Evolutionary conservation across 2,113 vertebrate species (phyloP).

Genomic region (Tachuris rubrigastra): DNA sequence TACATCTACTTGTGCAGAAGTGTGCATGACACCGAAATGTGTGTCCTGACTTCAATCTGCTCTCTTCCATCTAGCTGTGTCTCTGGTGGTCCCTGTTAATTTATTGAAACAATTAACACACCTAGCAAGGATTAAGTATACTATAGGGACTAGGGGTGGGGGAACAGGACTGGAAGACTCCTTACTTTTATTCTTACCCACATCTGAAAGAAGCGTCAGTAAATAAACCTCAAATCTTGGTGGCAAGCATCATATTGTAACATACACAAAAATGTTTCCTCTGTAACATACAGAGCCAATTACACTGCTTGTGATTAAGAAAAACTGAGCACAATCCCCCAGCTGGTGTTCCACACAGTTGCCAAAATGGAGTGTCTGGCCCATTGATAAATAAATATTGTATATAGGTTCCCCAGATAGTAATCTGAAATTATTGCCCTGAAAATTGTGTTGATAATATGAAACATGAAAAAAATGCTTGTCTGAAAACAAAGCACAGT

Average conservation of each 20-base stretch:
- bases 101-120: background rate
- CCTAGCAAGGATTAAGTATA: background rate
- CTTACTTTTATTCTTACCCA: background rate
- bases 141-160: background rate
- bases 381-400: slow-evolving; percentile 28
- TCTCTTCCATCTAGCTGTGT: background rate
- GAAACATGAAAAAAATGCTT: background rate
- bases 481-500: background rate
- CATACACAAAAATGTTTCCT: background rate
- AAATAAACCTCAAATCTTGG: background rate
- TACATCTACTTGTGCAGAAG: background rate
- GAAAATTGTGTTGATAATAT: background rate
- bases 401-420: background rate
- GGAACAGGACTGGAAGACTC: background rate
- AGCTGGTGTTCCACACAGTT: slow-evolving; percentile 11
- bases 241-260: background rate
- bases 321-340: background rate
- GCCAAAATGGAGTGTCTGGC: background rate
- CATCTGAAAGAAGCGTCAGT: background rate
- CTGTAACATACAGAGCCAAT: background rate
- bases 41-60: background rate
- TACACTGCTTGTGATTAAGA: background rate
- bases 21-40: background rate
- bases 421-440: background rate
- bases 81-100: background rate